These are phyloP conservation scores for Microctonus brassicae DNA, from an alignment of 2,888 invertebrate species.

Conservation along the genomic window DNA sequence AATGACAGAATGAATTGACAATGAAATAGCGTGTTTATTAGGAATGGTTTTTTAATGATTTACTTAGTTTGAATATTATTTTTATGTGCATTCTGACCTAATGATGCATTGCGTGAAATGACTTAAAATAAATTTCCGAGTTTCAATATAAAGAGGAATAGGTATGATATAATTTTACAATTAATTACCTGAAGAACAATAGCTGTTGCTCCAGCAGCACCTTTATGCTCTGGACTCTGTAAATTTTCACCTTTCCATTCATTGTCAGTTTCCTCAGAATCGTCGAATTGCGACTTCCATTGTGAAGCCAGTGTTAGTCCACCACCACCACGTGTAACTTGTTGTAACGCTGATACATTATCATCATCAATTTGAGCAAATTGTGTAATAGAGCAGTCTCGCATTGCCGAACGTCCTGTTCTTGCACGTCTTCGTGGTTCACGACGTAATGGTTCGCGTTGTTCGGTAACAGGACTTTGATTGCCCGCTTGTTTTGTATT, in stretches of 20 bases:
- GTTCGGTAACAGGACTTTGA: constrained; percentile 68
- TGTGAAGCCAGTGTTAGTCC: constrained; percentile 89
- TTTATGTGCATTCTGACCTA: constrained; percentile 35
- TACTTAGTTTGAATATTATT: neutral
- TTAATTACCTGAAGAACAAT: constrained; percentile 60
- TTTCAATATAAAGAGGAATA: neutral
- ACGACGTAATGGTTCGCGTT: constrained; percentile 65
- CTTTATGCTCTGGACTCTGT: constrained; percentile 70
- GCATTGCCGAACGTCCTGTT: constrained; percentile 71
- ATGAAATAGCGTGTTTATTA: neutral
- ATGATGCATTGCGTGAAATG: constrained; percentile 29
- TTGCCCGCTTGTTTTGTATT: constrained; percentile 65
- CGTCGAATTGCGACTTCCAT: constrained; percentile 97
- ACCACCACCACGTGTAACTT: constrained; percentile 90
- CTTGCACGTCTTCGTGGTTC: constrained; percentile 62
- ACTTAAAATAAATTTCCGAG: neutral
- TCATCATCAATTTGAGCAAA: constrained; percentile 95
- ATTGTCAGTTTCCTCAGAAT: constrained; percentile 94
- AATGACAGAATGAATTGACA: constrained; percentile 13
- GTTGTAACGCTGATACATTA: constrained; percentile 89
- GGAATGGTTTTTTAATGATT: constrained; percentile 4
- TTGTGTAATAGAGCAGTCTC: constrained; percentile 89
- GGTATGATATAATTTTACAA: neutral
- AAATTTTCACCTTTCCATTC: constrained; percentile 88
- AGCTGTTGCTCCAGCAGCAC: constrained; percentile 48